Percentiles rank a stretch among this genome's conserved stretches.
These are phyloP conservation scores for Hippocampus zosterae DNA, from an alignment of 2,113 vertebrate genomes.

Conservation along the genomic window DNA sequence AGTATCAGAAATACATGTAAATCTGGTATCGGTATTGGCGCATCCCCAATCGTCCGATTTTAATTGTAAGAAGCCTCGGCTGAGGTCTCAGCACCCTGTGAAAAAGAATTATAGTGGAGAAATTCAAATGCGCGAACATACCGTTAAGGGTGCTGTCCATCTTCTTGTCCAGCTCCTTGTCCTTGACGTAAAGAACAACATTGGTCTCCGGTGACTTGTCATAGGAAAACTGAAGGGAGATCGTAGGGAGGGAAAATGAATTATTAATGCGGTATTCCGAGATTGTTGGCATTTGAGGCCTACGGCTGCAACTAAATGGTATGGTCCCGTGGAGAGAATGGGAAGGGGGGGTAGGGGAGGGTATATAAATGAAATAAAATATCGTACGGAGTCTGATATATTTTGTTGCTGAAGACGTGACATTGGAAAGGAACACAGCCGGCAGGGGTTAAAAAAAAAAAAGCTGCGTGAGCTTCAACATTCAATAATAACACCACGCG, in stretches of 20 bases:
- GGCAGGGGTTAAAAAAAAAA: constrained; percentile 18
- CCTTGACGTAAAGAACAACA: constrained; percentile 82
- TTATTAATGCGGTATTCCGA: constrained; percentile 54
- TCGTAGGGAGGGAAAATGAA: constrained; percentile 33
- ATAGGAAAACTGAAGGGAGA: constrained; percentile 75
- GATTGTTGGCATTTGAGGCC: constrained; percentile 59
- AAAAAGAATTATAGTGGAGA: background rate
- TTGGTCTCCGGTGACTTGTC: constrained; percentile 79
- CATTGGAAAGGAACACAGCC: constrained; percentile 56
- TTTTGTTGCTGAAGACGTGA: constrained; percentile 25
- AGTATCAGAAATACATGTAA: no score
- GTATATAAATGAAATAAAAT: no score
- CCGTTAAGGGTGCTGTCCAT: constrained; percentile 90
- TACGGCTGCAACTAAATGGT: background rate
- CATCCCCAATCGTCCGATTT: no score
- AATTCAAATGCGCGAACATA: constrained; percentile 69
- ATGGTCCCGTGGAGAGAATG: no score
- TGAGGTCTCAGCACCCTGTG: background rate
- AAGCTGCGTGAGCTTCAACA: constrained; percentile 40
- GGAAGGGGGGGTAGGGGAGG: no score
- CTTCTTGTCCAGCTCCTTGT: constrained; percentile 73
- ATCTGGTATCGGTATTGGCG: background rate
- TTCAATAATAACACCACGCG: constrained; percentile 15
- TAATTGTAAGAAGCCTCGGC: background rate
- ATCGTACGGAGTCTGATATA: constrained; percentile 46